Conservation (phyloP, 2,797 vertebrate genomes). For the Phoeniculus purpureus region DNA sequence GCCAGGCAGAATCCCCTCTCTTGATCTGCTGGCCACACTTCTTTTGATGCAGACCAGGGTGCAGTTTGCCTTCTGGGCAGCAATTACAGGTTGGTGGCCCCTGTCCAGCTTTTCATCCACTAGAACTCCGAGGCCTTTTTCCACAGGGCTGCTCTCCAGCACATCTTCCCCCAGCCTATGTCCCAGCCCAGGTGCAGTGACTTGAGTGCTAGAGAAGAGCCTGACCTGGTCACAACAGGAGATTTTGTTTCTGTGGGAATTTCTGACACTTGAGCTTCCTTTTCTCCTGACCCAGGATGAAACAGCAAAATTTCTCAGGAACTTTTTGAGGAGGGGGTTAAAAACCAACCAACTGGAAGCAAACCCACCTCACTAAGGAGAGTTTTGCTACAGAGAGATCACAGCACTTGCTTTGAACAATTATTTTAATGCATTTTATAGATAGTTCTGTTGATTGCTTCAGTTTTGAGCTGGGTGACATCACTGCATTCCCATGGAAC, state of each 20-base stretch:
- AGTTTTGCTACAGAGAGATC: background rate
- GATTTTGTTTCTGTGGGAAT: slow-evolving; percentile 49
- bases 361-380: background rate
- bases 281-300: background rate
- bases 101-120: too few species aligned
- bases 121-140: too few species aligned
- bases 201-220: background rate
- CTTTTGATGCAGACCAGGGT: too few species aligned
- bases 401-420: slow-evolving; percentile 3
- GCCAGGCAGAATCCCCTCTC: too few species aligned
- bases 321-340: background rate
- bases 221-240: slow-evolving; percentile 5
- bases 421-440: slow-evolving; percentile 15
- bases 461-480: background rate
- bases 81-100: too few species aligned
- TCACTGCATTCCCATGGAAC: background rate
- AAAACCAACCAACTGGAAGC: background rate
- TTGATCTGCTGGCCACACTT: too few species aligned
- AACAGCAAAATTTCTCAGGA: background rate
- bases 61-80: too few species aligned
- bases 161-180: too few species aligned
- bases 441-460: slow-evolving; percentile 16
- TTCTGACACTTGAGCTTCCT: slow-evolving; percentile 51
- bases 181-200: too few species aligned
- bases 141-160: too few species aligned